phyloP scores from a whole-genome alignment of 2,113 vertebrate species.

The Cyanoliseus patagonus region DNA sequence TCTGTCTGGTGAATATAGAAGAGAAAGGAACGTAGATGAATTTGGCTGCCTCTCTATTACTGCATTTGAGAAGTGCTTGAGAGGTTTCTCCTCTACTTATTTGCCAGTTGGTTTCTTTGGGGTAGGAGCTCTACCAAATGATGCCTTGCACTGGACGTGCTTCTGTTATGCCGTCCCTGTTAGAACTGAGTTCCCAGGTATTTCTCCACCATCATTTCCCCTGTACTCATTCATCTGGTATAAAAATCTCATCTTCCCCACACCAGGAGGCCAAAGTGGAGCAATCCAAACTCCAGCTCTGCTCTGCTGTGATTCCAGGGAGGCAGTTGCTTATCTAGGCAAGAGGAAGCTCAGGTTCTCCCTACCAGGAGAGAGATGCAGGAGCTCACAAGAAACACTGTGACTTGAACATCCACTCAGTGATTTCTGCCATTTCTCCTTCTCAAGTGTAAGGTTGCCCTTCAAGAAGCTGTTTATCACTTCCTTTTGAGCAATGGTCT shows the following conservation, averaged over 20 bases:
- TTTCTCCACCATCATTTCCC: background rate
- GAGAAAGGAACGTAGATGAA: background rate
- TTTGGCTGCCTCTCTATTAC: background rate
- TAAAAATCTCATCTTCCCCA: background rate
- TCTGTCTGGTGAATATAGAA: background rate
- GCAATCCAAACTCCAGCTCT: background rate
- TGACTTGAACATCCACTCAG: background rate
- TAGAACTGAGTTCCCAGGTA: background rate
- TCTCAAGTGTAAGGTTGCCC: background rate
- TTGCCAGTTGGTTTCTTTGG: background rate
- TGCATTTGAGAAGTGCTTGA: background rate
- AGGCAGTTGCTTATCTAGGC: background rate
- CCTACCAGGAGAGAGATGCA: accelerated
- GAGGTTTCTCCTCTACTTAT: background rate
- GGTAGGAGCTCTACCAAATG: background rate
- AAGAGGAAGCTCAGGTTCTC: background rate
- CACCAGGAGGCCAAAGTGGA: background rate
- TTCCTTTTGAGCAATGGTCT: background rate
- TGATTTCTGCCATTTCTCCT: background rate
- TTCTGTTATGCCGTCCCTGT: accelerated
- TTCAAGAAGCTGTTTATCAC: background rate
- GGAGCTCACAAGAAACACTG: background rate
- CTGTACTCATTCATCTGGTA: background rate
- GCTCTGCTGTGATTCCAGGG: background rate
- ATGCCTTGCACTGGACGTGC: accelerated